Conservation (phyloP, 2,113 vertebrate genomes). For the Bostrychus sinensis region DNA sequence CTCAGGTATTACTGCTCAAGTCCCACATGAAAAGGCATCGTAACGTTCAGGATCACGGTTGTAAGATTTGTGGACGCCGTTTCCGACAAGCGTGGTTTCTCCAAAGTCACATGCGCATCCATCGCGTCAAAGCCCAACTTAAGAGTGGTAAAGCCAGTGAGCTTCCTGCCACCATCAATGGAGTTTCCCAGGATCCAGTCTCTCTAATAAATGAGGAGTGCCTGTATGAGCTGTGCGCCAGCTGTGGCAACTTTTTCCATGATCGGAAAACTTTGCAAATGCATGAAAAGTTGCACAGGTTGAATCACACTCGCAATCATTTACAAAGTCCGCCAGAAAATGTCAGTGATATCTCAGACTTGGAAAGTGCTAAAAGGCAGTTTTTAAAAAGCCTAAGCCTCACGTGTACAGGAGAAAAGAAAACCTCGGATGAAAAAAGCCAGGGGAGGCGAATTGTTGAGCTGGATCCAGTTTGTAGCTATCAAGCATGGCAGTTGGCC, state of each 20-base stretch:
- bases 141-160: conserved; percentile 76
- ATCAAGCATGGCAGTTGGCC: conserved; percentile 95
- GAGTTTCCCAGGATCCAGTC: conserved; percentile 86
- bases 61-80: conserved; percentile 93
- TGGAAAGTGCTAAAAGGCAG: conserved; percentile 68
- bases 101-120: conserved; percentile 98
- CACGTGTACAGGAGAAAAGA: conserved; percentile 64
- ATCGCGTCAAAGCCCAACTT: conserved; percentile 86
- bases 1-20: conserved; percentile 92
- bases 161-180: conserved; percentile 87
- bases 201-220: conserved; percentile 85
- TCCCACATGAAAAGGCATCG: conserved; percentile 95
- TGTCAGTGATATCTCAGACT: conserved; percentile 27
- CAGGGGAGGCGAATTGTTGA: conserved; percentile 85
- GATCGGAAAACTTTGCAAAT: conserved; percentile 86
- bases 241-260: conserved; percentile 94
- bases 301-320: conserved; percentile 21
- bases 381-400: conserved; percentile 88
- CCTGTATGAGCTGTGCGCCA: conserved; percentile 91
- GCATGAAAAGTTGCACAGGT: conserved; percentile 87
- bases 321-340: conserved; percentile 35
- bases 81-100: conserved; percentile 98
- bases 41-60: conserved; percentile 90
- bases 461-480: conserved; percentile 93
- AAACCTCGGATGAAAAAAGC: conserved; percentile 57